Percentiles rank a stretch among this genome's conserved stretches.
phyloP scores from a whole-genome alignment of 2,888 invertebrate species.

The Erebia epiphron region DNA sequence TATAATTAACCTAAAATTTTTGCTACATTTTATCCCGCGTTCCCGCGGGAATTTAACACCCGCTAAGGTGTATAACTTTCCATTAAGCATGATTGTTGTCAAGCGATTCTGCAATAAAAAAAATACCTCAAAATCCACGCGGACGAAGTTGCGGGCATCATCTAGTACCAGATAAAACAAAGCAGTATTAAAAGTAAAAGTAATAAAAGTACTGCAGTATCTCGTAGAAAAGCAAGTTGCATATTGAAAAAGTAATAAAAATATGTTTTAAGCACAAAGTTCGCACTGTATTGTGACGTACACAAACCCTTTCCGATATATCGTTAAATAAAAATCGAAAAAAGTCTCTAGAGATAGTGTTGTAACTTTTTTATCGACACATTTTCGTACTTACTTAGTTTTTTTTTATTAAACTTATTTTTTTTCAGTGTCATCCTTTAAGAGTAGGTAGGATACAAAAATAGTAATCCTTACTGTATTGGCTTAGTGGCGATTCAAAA shows the following conservation, averaged over 20 bases:
- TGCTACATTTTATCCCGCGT: too few species aligned
- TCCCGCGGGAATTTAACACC: too few species aligned
- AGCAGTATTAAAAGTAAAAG: not conserved
- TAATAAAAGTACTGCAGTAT: conserved; percentile 5
- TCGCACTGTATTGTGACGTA: conserved; percentile 36
- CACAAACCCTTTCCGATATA: conserved; percentile 71
- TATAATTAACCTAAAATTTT: too few species aligned
- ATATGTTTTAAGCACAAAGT: not conserved
- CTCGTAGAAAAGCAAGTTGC: not conserved
- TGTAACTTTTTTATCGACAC: not conserved
- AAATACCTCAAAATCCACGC: too few species aligned
- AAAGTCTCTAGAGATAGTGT: conserved; percentile 46
- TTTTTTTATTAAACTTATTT: not conserved
- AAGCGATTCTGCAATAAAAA: too few species aligned
- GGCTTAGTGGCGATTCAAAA: too few species aligned
- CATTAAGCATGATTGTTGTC: too few species aligned
- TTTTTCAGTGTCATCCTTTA: too few species aligned
- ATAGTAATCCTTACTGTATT: too few species aligned
- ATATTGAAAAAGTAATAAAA: conserved; percentile 4
- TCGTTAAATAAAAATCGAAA: conserved; percentile 66
- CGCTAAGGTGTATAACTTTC: too few species aligned
- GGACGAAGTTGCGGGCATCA: too few species aligned
- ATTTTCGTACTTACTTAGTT: not conserved
- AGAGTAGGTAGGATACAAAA: too few species aligned
- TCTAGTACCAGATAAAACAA: conserved; percentile 20